Evolutionary conservation across 2,888 invertebrate species (phyloP).

Genomic region (Noctuana brunneofusca): DNA sequence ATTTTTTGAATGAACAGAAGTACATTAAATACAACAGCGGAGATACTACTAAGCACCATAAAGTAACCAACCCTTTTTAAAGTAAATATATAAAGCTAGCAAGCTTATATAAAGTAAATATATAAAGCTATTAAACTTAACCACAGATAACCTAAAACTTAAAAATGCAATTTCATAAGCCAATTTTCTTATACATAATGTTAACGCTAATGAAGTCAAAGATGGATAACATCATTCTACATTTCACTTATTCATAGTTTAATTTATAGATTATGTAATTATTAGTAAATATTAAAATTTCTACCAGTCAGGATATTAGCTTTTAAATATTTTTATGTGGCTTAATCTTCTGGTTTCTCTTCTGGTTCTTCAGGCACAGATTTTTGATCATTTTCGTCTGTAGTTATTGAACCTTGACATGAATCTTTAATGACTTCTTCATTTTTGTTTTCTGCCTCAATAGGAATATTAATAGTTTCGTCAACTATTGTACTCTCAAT

Average conservation of each 20-base stretch:
- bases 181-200: no score
- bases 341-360: not conserved
- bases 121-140: no score
- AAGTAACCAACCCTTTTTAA: no score
- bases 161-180: no score
- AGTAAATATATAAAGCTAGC: no score
- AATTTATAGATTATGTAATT: no score
- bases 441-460: not conserved
- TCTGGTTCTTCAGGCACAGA: not conserved
- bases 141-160: no score
- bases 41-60: no score
- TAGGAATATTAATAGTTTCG: not conserved
- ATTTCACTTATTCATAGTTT: not conserved
- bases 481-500: not conserved
- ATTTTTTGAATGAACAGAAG: no score
- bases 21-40: no score
- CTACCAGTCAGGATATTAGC: not conserved
- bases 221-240: not conserved
- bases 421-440: not conserved
- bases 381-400: not conserved
- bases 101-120: no score
- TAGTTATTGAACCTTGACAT: not conserved
- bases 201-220: no score
- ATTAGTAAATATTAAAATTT: not conserved
- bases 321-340: not conserved